Percentiles rank a stretch among this genome's conserved stretches.
These are phyloP conservation scores for Fratercula arctica DNA, from an alignment of 2,797 vertebrate genomes.

Conservation along the genomic window DNA sequence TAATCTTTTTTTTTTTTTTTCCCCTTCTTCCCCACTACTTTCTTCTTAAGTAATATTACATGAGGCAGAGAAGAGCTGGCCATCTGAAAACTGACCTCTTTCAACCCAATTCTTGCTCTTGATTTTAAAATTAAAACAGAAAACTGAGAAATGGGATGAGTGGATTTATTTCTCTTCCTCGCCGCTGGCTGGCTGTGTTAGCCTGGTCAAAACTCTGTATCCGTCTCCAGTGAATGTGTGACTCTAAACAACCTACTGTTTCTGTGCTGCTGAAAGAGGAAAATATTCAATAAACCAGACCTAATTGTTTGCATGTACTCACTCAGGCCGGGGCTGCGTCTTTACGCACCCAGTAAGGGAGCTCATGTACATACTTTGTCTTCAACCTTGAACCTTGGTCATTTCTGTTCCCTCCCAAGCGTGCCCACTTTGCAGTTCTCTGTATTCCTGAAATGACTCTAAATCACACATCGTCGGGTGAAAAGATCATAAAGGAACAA, in stretches of 20 bases:
- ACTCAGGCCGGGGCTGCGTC: background rate
- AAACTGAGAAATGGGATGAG: background rate
- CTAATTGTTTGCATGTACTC: background rate
- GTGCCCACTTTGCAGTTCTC: conserved; percentile 25
- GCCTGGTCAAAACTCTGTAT: background rate
- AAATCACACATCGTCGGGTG: conserved; percentile 66
- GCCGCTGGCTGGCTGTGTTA: background rate
- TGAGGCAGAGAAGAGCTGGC: background rate
- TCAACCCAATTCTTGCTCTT: background rate
- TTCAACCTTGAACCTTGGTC: conserved; percentile 29
- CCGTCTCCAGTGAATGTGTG: background rate
- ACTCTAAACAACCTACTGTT: background rate
- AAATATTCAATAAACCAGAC: background rate
- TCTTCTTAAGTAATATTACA: background rate
- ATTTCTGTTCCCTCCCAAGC: background rate
- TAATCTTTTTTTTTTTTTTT: background rate
- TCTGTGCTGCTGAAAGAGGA: background rate
- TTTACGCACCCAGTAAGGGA: background rate
- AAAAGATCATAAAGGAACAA: conserved; percentile 69
- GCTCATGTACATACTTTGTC: background rate
- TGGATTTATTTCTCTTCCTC: background rate
- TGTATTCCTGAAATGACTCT: conserved; percentile 40
- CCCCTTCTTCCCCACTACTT: background rate
- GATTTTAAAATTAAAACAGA: background rate
- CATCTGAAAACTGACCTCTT: background rate